Evolutionary conservation across 2,888 invertebrate species (phyloP).

Genomic region (Arctia plantaginis): DNA sequence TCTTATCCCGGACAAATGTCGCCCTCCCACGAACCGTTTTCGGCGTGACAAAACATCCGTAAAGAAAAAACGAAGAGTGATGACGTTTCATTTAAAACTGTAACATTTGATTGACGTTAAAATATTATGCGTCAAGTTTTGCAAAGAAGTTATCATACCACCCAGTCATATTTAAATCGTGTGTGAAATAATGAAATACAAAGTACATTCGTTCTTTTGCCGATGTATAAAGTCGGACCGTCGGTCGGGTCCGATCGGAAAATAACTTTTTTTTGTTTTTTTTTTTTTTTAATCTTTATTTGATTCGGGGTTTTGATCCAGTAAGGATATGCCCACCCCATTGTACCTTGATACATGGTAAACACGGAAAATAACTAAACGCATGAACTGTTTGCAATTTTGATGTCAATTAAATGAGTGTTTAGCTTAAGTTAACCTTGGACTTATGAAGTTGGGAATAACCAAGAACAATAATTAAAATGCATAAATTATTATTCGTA

Average conservation of each 20-base stretch:
- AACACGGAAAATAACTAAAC: neutral
- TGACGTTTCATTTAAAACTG: slow-evolving; percentile 41
- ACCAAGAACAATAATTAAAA: neutral
- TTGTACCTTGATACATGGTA: no score
- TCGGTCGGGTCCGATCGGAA: no score
- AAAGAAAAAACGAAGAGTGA: slow-evolving; percentile 29
- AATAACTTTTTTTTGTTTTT: no score
- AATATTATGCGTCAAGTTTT: slow-evolving; percentile 37
- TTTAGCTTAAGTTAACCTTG: neutral
- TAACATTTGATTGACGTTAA: slow-evolving; percentile 46
- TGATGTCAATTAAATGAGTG: neutral
- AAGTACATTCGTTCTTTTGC: neutral
- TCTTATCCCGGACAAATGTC: slow-evolving; percentile 40
- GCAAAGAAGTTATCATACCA: slow-evolving; percentile 31
- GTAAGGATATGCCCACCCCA: no score
- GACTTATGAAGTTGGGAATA: neutral
- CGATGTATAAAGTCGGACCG: neutral
- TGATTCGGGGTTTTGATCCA: no score
- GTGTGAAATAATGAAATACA: slow-evolving; percentile 14
- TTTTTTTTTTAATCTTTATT: no score
- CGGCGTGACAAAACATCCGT: slow-evolving; percentile 41
- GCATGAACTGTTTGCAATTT: neutral
- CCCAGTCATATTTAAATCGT: slow-evolving; percentile 20
- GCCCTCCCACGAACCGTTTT: slow-evolving; percentile 45
- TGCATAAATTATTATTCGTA: neutral